A percentile compares a stretch with the other conserved stretches of the same genome.
Evolutionary conservation across 2,888 invertebrate genomes (phyloP).

Genomic region (Trisateles emortualis): DNA sequence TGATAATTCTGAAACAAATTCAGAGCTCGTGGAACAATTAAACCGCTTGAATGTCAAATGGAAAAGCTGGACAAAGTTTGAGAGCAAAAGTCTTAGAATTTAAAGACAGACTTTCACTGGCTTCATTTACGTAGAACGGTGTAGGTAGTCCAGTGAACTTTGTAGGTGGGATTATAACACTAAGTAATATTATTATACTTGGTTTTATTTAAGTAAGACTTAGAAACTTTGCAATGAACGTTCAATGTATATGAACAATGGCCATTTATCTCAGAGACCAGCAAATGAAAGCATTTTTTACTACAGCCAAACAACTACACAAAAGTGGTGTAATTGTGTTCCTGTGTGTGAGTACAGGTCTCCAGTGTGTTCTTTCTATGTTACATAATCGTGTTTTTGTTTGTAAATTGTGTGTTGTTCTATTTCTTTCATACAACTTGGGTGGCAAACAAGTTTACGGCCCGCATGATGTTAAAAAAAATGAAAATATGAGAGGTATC

Average conservation of each 20-base stretch:
- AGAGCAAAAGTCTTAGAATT: constrained; percentile 64
- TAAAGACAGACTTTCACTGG: constrained; percentile 58
- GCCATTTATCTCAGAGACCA: constrained; percentile 4
- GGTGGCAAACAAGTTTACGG: no score
- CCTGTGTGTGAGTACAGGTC: no score
- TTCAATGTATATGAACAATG: constrained; percentile 20
- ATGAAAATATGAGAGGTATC: no score
- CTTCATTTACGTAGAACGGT: constrained; percentile 50
- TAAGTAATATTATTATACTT: constrained; percentile 37
- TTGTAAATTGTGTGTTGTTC: no score
- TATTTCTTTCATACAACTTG: no score
- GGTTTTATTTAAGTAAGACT: constrained; percentile 28
- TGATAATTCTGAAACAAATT: constrained; percentile 58
- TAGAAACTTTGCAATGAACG: constrained; percentile 16
- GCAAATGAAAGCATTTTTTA: no score
- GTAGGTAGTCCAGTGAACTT: constrained; percentile 42
- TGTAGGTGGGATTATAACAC: constrained; percentile 41
- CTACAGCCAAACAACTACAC: no score
- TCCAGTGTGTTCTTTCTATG: no score
- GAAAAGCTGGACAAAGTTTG: constrained; percentile 71
- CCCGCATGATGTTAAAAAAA: no score
- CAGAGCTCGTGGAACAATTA: constrained; percentile 74
- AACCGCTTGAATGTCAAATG: constrained; percentile 74
- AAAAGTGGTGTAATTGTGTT: no score
- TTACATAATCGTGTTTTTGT: no score